Conservation (phyloP, 1,140 invertebrate genomes). For the Atopsyche davidsoni region DNA sequence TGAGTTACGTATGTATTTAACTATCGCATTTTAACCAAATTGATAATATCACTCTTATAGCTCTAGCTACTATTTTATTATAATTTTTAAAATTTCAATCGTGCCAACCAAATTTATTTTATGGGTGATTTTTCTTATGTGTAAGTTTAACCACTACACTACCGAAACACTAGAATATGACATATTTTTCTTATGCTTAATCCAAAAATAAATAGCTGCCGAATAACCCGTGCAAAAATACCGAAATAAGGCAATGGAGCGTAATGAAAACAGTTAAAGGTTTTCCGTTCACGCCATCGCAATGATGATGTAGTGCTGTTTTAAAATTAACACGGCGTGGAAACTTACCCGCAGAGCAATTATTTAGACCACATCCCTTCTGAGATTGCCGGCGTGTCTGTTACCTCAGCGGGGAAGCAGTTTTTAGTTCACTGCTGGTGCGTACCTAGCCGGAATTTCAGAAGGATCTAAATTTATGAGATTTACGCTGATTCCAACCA, state of each 20-base stretch:
- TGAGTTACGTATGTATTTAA: no score
- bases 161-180: background rate
- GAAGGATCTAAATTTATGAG: no score
- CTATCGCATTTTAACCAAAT: background rate
- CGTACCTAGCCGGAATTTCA: no score
- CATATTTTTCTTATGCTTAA: background rate
- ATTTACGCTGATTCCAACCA: no score
- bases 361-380: conserved; percentile 17
- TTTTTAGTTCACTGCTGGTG: no score
- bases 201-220: no score
- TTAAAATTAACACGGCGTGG: conserved; percentile 23
- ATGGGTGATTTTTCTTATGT: no score
- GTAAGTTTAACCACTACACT: no score
- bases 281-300: conserved; percentile 2
- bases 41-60: background rate
- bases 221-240: no score
- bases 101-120: no score
- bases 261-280: background rate
- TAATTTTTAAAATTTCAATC: background rate
- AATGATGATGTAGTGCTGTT: conserved; percentile 24
- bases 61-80: background rate
- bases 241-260: background rate
- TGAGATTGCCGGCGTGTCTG: conserved; percentile 22
- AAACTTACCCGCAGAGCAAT: conserved; percentile 17
- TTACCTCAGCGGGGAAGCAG: no score